Percentiles rank a stretch among this genome's conserved stretches.
phyloP scores from a whole-genome alignment of 2,797 vertebrate genomes.

The Galaxias olidus region DNA sequence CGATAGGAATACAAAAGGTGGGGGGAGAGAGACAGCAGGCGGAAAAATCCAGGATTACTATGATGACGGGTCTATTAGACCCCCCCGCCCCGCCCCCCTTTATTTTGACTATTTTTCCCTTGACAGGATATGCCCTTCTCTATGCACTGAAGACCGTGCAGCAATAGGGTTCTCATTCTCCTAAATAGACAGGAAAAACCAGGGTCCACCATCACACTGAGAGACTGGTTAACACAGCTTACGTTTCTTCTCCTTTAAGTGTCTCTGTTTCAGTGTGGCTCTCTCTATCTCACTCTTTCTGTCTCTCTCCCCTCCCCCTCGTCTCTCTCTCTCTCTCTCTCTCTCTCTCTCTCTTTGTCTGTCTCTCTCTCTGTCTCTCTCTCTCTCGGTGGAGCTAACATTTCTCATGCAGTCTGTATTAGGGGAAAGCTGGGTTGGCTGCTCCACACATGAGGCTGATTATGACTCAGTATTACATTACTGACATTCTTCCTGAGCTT shows the following conservation, averaged over 20 bases:
- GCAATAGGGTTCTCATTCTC: no score
- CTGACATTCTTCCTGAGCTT: conserved; percentile 69
- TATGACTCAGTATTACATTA: conserved; percentile 76
- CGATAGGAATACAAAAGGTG: not conserved
- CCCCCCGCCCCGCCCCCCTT: no score
- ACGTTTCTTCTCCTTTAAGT: conserved; percentile 45
- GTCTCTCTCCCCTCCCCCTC: conserved; percentile 4
- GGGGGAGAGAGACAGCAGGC: not conserved
- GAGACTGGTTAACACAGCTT: conserved; percentile 48
- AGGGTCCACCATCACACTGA: no score
- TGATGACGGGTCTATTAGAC: no score
- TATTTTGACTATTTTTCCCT: no score
- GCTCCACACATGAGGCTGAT: conserved; percentile 71
- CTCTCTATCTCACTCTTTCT: conserved; percentile 8
- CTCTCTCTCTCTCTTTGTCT: conserved; percentile 30
- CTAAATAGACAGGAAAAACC: no score
- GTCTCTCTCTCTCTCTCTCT: conserved; percentile 21
- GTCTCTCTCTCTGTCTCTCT: conserved; percentile 13
- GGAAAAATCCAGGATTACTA: no score
- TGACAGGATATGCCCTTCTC: no score
- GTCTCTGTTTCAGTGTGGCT: conserved; percentile 9
- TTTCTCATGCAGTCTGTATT: conserved; percentile 64
- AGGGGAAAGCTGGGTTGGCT: conserved; percentile 67
- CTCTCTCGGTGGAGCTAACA: conserved; percentile 15
- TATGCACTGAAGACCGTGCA: no score